Percentiles rank a stretch among this genome's conserved stretches.
phyloP scores from a whole-genome alignment of 2,888 invertebrate species.

The Dione juno region DNA sequence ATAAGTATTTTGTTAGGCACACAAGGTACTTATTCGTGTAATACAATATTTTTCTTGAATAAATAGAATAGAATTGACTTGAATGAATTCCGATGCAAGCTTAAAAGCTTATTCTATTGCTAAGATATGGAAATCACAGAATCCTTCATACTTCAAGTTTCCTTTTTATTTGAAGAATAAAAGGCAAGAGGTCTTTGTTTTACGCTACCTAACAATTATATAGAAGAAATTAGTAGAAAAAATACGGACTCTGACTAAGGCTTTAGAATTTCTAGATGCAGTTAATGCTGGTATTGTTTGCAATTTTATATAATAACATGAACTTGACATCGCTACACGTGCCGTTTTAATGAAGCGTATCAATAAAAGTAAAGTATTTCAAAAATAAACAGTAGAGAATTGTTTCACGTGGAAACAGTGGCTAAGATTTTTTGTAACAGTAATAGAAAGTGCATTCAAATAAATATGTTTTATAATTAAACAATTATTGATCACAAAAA shows the following conservation, averaged over 20 bases:
- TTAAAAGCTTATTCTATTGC: background rate
- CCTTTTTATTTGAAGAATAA: background rate
- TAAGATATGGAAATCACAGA: constrained; percentile 7
- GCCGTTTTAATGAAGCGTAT: constrained; percentile 9
- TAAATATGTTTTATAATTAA: background rate
- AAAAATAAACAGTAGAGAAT: constrained; percentile 15
- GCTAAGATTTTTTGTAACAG: background rate
- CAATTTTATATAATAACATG: constrained; percentile 12
- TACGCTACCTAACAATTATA: background rate
- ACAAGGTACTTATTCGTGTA: no score
- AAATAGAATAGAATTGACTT: no score
- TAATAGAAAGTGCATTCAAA: background rate
- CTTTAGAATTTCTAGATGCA: constrained; percentile 10
- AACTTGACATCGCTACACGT: constrained; percentile 18
- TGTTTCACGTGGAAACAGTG: constrained; percentile 15
- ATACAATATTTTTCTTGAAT: no score
- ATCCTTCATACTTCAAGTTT: background rate
- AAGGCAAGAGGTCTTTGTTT: background rate
- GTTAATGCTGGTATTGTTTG: background rate
- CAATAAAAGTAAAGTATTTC: constrained; percentile 23
- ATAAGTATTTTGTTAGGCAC: no score
- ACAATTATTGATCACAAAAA: no score
- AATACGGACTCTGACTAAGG: background rate
- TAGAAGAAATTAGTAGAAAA: constrained; percentile 4
- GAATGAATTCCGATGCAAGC: no score